Conservation (phyloP, 37 sponge, comb jelly and placozoan species). For the Bolinopsis microptera region DNA sequence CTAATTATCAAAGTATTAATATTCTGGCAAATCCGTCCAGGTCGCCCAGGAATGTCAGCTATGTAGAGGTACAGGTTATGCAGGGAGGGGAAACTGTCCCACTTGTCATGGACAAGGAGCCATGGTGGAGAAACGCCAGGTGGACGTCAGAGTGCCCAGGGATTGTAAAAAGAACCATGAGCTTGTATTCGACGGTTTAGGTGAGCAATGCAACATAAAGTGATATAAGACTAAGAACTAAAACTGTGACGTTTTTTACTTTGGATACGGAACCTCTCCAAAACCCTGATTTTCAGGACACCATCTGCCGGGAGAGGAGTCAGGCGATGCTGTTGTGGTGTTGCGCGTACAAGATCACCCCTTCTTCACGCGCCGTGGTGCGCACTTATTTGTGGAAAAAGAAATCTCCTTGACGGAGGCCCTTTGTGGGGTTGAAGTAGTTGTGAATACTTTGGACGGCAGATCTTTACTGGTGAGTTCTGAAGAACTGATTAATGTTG, state of each 20-base stretch:
- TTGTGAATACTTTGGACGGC: constrained; percentile 81
- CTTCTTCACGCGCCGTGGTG: constrained; percentile 71
- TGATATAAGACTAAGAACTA: too few relatives aligned
- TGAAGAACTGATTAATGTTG: too few relatives aligned
- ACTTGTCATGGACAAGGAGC: constrained; percentile 48
- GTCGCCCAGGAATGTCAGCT: constrained; percentile 28
- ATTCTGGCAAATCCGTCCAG: too few relatives aligned
- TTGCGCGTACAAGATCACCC: constrained; percentile 79
- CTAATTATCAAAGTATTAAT: too few relatives aligned
- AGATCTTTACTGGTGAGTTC: constrained; percentile 70
- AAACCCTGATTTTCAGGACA: neutral
- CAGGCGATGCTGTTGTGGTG: constrained; percentile 88
- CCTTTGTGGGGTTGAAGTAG: constrained; percentile 77
- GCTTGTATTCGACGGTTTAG: constrained; percentile 7
- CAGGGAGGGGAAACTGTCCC: constrained; percentile 21
- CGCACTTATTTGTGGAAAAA: constrained; percentile 79
- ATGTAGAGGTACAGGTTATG: constrained; percentile 14
- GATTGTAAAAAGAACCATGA: constrained; percentile 12
- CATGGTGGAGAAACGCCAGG: neutral
- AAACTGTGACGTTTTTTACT: too few relatives aligned
- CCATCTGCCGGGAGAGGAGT: constrained; percentile 78
- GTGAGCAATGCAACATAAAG: too few relatives aligned
- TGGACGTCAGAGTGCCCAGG: constrained; percentile 1
- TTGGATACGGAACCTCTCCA: too few relatives aligned
- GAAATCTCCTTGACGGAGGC: constrained; percentile 85